Percentiles rank a stretch among this genome's conserved stretches.
Evolutionary conservation across 2,797 vertebrate species (phyloP).

Genomic region (Psittacula derbiana): DNA sequence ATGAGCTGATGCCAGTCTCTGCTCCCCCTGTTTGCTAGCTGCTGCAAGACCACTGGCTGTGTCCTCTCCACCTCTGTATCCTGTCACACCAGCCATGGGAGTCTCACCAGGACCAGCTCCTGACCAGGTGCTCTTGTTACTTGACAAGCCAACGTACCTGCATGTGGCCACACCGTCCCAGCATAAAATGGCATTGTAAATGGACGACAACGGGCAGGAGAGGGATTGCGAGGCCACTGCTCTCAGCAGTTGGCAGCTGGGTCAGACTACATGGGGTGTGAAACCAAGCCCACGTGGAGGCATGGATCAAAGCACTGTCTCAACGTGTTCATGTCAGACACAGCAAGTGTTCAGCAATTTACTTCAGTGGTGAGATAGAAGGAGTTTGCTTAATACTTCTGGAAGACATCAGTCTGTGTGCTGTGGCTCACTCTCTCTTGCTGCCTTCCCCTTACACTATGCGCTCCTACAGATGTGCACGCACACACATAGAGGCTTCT

Average conservation of each 20-base stretch:
- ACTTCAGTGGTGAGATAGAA: background rate
- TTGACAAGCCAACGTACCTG: rapidly evolving
- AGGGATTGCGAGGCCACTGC: background rate
- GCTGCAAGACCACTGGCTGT: rapidly evolving
- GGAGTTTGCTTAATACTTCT: background rate
- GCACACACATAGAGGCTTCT: background rate
- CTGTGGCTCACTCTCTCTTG: background rate
- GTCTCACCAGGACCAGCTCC: background rate
- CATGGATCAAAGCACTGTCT: background rate
- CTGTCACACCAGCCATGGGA: rapidly evolving
- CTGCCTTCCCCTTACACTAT: background rate
- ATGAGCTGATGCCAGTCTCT: rapidly evolving
- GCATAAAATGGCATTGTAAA: background rate
- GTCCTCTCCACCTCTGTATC: rapidly evolving
- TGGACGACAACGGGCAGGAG: background rate
- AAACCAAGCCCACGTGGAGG: rapidly evolving
- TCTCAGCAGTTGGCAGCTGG: background rate
- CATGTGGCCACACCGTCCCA: rapidly evolving
- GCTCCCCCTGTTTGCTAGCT: rapidly evolving
- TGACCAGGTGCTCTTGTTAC: background rate
- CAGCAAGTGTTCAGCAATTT: background rate
- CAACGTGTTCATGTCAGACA: background rate
- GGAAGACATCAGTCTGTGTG: background rate
- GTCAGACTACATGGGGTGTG: background rate
- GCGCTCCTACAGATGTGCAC: rapidly evolving